These are phyloP conservation scores for Acyrthosiphon pisum DNA, from an alignment of 1,140 invertebrate species.

Conservation along the genomic window DNA sequence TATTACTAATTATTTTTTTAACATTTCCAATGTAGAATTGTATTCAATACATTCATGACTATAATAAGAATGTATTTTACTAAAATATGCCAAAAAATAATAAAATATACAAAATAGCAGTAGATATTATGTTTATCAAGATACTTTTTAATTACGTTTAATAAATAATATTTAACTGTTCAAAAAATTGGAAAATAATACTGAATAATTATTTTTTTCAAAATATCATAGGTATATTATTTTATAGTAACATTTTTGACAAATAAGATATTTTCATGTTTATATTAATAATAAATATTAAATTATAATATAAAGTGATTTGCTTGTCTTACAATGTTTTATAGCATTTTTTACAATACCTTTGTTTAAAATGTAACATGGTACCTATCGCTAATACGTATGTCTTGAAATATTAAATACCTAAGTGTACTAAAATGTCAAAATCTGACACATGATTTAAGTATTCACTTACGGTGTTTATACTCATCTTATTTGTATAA, in stretches of 20 bases:
- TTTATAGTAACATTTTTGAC: too few relatives aligned
- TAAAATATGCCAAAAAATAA: background rate
- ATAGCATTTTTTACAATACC: background rate
- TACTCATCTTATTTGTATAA: background rate
- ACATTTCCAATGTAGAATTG: background rate
- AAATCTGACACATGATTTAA: conserved; percentile 4
- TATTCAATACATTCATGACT: background rate
- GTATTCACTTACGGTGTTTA: background rate
- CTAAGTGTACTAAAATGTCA: background rate
- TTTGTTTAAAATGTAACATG: background rate
- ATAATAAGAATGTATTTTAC: too few relatives aligned
- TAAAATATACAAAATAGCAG: background rate
- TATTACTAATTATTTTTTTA: background rate
- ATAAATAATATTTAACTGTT: too few relatives aligned
- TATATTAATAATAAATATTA: too few relatives aligned
- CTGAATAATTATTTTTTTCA: background rate
- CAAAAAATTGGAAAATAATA: background rate
- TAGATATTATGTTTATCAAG: too few relatives aligned
- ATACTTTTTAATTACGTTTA: too few relatives aligned
- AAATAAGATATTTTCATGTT: background rate
- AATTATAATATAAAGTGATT: background rate
- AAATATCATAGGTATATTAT: too few relatives aligned
- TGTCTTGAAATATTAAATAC: background rate
- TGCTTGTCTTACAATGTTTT: background rate
- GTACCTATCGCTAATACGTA: background rate